phyloP scores from a whole-genome alignment of 2,113 vertebrate species.

The Trichechus manatus region DNA sequence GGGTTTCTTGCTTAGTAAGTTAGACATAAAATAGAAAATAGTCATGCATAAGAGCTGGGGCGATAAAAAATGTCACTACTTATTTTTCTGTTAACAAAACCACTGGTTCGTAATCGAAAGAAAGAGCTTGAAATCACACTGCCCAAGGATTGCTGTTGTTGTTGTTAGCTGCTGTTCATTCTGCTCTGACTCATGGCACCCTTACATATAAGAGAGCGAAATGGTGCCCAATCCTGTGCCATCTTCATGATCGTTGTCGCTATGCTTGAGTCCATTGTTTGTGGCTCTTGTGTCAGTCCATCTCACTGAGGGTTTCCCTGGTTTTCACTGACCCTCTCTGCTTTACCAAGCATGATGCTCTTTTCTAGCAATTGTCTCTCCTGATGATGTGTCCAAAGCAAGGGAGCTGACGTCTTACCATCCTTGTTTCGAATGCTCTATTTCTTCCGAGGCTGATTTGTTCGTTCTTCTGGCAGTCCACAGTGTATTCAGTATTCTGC shows the following conservation, averaged over 20 bases:
- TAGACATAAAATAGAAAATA: conserved; percentile 14
- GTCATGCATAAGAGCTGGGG: background rate
- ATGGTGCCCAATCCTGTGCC: background rate
- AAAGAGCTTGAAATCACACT: conserved; percentile 16
- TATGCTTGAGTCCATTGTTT: background rate
- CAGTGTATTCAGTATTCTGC: background rate
- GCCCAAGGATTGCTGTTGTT: background rate
- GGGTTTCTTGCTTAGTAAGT: conserved; percentile 25
- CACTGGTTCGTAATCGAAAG: background rate
- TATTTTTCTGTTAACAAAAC: background rate
- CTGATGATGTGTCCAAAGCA: background rate
- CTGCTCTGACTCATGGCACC: background rate
- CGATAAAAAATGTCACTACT: background rate
- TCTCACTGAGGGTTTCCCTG: background rate
- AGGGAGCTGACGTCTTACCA: background rate
- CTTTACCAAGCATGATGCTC: background rate
- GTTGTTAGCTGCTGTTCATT: background rate
- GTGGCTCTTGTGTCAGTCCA: background rate
- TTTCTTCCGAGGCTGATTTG: background rate
- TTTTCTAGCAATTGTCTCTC: background rate
- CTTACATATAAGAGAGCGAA: too few relatives aligned
- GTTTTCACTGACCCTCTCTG: background rate
- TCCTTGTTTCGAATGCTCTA: background rate
- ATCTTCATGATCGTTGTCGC: background rate
- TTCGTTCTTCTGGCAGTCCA: background rate